Evolutionary conservation across 2,797 vertebrate species (phyloP), one percentile per base, ranked within the genome.

Genomic region (Acestrorhynchus altus): DNA sequence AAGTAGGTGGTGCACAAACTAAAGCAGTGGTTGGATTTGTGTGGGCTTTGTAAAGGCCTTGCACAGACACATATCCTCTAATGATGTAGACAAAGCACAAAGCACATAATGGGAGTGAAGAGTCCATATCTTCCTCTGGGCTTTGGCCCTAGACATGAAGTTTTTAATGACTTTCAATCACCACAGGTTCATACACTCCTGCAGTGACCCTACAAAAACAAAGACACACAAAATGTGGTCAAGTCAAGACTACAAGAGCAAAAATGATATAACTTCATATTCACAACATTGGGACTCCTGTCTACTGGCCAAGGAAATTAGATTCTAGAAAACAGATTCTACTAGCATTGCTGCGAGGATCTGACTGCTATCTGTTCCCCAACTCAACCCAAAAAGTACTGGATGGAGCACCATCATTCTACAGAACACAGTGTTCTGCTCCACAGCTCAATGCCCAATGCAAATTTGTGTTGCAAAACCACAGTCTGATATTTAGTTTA

Each of bases 131-230:
- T 31, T 16, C 16, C 44, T 49, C 24, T 5, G 44, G 64, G 54
- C 54, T 24, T 20, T 2, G 5, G 0, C 7, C n/a, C 12, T 12
- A 28, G 54, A 22, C 11, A 7, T 22, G 6, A n/a, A 0, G 5
- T 13, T 47, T 71, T 35, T 88, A 98, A 82, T 96, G 97, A 92
- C 94, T 98, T 92, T 98, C 96, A 1, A 98, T 98, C 88, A 98
- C 96, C 63, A 98, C 97, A 0, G 96, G 97, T 90, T 98, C 96
- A 5, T 94, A 98, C 76, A 96, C 94, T 79, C 96, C 96, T 26
- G 96, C 96, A 49, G 96, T 94, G 82, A 96, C 95, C 92, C 97
- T 98, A 60, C 59, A 39, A 86, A 60, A 28, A 68, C 13, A 39
- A 8, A 6, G 31, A 67, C 13, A 11, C n/a, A 8, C 12, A 44